Percentiles rank a stretch among this genome's conserved stretches.
Conservation (phyloP, 2,888 invertebrate species). For the Ethmia dodecea region DNA sequence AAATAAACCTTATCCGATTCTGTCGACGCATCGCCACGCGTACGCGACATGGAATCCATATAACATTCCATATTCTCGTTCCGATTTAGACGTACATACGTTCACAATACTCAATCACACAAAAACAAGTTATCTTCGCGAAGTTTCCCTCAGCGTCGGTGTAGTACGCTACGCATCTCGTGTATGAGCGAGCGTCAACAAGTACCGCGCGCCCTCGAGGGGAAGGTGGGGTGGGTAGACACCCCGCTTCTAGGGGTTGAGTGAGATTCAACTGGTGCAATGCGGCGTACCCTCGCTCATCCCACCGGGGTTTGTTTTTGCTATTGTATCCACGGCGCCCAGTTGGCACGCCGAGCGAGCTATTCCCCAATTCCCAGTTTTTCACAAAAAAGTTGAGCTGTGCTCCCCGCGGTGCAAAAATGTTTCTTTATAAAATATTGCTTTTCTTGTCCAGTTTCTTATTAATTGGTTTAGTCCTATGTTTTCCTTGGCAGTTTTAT, state of each 20-base stretch:
- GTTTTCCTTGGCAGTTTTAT: no score
- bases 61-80: no score
- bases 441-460: no score
- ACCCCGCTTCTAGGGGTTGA: constrained; percentile 46
- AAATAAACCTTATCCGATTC: no score
- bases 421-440: no score
- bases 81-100: no score
- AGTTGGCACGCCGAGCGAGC: constrained; percentile 43
- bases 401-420: no score
- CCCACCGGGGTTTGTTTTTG: constrained; percentile 51
- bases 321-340: constrained; percentile 40
- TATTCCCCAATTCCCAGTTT: constrained; percentile 29
- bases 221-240: constrained; percentile 20
- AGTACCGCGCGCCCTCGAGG: constrained; percentile 38
- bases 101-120: not conserved
- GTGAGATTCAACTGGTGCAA: constrained; percentile 76
- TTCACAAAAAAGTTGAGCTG: not conserved
- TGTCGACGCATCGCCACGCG: no score
- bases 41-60: no score
- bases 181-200: constrained; percentile 52
- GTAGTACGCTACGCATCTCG: not conserved
- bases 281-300: constrained; percentile 61
- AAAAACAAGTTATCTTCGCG: not conserved
- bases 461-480: no score
- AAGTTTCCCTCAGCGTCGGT: not conserved